Evolutionary conservation across 2,888 invertebrate species (phyloP).

Genomic region (Cremastinae sp.): DNA sequence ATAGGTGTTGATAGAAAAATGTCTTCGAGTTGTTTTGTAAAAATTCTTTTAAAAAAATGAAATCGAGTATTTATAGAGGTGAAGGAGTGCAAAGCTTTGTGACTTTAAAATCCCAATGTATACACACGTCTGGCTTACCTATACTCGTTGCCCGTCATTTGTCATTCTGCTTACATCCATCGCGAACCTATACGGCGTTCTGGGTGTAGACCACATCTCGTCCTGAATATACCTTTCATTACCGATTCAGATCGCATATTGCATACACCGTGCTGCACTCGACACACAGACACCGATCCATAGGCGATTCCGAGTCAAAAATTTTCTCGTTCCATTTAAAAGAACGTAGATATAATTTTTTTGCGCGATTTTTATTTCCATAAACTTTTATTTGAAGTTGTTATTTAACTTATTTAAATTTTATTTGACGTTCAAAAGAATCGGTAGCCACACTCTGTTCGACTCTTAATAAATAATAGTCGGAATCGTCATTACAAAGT

Average conservation of each 20-base stretch:
- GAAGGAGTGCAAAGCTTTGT: background rate
- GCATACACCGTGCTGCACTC: conserved; percentile 49
- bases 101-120: conserved; percentile 17
- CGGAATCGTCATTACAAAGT: background rate
- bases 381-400: too few relatives aligned
- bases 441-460: too few relatives aligned
- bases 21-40: too few relatives aligned
- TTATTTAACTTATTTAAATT: too few relatives aligned
- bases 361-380: too few relatives aligned
- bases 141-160: conserved; percentile 65
- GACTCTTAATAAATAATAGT: too few relatives aligned
- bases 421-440: too few relatives aligned
- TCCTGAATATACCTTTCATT: conserved; percentile 50
- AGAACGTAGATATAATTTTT: too few relatives aligned
- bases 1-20: too few relatives aligned
- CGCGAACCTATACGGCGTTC: conserved; percentile 31
- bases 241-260: conserved; percentile 61
- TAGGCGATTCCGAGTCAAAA: conserved; percentile 52
- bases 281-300: conserved; percentile 37
- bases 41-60: too few relatives aligned
- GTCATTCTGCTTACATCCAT: conserved; percentile 67
- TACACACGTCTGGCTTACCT: conserved; percentile 29
- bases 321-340: background rate
- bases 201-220: conserved; percentile 43
- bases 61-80: too few relatives aligned